Evolutionary conservation across 2,797 vertebrate species (phyloP), one percentile per base, ranked within the genome.

Genomic region (Threskiornis aethiopicus): DNA sequence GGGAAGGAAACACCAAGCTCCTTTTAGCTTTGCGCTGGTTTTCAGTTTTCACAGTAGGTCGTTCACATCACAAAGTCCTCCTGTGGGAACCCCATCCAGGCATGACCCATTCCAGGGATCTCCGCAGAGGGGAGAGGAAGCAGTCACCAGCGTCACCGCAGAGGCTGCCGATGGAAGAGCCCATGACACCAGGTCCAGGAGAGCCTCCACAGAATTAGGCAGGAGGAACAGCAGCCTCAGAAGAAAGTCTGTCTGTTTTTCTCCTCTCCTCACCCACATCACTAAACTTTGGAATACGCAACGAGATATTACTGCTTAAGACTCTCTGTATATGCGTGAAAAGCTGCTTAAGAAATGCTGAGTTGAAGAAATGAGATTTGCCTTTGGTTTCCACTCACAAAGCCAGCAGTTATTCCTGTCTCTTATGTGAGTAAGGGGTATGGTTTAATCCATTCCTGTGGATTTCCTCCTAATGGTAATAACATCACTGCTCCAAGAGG

Each of bases 341-440:
- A 80, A 88, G 20, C 15, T 70, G 14, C 66, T 46, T 49, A 59
- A 59, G 37, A 33, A 84, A 84, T 26, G 25, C 19, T 49, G 33
- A 72, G 24, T n/a, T 65, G 42, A 84, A 88, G 47, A 86, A 83
- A 75, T 49, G 12, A 66, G 31, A 44, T 87, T 89, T 87, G 47
- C 25, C 55, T 81, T 86, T 81, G 20, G 9, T 81, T 93, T 77
- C 33, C 20, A 49, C 31, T 19, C 51, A 69, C 9, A 71, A 75
- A 81, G 13, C 26, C n/a, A 83, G n/a, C 11, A 80, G 57, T 46
- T 54, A 14, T 57, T 85, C 37, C 59, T 47, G 25, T 16, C 39
- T 81, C 47, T 70, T 75, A 10, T 17, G 9, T 13, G 31, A 66
- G n/a, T 58, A 82, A 90, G 22, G 5, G 19, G 4, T 22, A 70